These are phyloP conservation scores for Musca domestica DNA, from an alignment of 1,140 invertebrate genomes.

Conservation along the genomic window DNA sequence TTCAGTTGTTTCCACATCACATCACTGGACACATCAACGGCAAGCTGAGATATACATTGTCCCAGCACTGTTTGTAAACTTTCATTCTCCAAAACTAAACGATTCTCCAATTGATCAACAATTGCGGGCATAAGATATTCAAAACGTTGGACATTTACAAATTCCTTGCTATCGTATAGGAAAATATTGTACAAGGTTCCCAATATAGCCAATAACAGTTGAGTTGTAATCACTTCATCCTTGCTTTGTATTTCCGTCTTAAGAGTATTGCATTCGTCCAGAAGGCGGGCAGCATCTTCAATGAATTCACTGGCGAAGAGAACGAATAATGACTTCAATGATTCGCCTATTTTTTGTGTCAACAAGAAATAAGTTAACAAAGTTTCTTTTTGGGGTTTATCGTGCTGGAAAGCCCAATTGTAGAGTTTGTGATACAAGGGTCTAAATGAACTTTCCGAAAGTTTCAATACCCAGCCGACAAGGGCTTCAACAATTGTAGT, in stretches of 20 bases:
- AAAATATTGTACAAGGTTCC: conserved; percentile 76
- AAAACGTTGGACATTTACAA: conserved; percentile 82
- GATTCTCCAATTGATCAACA: conserved; percentile 86
- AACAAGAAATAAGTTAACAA: conserved; percentile 61
- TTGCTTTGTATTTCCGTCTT: conserved; percentile 30
- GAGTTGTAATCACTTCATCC: conserved; percentile 55
- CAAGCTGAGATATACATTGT: conserved; percentile 78
- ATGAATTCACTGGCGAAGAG: conserved; percentile 84
- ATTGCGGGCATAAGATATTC: conserved; percentile 79
- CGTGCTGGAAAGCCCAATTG: conserved; percentile 74
- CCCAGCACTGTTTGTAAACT: conserved; percentile 63
- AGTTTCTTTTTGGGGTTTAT: conserved; percentile 47
- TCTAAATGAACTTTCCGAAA: conserved; percentile 84
- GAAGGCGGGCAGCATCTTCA: conserved; percentile 70
- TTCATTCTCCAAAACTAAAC: conserved; percentile 61
- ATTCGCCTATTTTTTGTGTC: conserved; percentile 73
- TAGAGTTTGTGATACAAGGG: conserved; percentile 84
- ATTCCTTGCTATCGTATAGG: conserved; percentile 76
- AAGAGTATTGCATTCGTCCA: conserved; percentile 63
- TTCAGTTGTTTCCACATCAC: conserved; percentile 84
- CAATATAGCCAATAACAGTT: conserved; percentile 68
- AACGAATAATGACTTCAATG: conserved; percentile 83
- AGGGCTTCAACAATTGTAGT: conserved; percentile 71
- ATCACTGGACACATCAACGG: conserved; percentile 78
- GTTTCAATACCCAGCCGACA: conserved; percentile 75